phyloP scores from a whole-genome alignment of 2,113 vertebrate species.

The Triplophysa siluroides region DNA sequence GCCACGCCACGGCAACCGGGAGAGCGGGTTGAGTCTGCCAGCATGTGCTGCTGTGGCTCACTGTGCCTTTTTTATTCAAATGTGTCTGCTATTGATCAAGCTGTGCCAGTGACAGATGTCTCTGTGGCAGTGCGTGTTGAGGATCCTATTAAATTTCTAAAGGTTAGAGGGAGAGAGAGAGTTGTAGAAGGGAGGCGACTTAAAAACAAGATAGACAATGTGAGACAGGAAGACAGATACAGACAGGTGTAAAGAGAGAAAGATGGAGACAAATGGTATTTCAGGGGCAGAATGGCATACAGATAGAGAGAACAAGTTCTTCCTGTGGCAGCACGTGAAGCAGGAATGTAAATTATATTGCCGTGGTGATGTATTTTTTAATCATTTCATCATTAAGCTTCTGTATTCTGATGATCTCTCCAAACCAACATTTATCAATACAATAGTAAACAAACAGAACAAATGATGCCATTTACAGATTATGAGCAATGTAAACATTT shows the following conservation, averaged over 20 bases:
- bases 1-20: slow-evolving; percentile 6
- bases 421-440: too few relatives aligned
- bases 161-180: slow-evolving; percentile 50
- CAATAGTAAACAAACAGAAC: too few relatives aligned
- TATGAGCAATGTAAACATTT: too few relatives aligned
- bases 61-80: slow-evolving; percentile 57
- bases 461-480: too few relatives aligned
- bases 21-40: slow-evolving; percentile 8
- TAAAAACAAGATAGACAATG: not conserved
- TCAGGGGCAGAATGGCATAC: not conserved
- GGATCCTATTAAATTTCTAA: slow-evolving; percentile 64
- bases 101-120: slow-evolving; percentile 63
- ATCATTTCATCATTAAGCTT: too few relatives aligned
- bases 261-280: not conserved
- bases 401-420: too few relatives aligned
- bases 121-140: slow-evolving; percentile 56
- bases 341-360: too few relatives aligned
- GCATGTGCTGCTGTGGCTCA: slow-evolving; percentile 41
- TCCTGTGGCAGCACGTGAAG: too few relatives aligned
- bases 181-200: not conserved
- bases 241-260: not conserved
- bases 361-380: too few relatives aligned
- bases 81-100: slow-evolving; percentile 66
- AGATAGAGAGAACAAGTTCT: too few relatives aligned
- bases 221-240: not conserved